Conservation (phyloP, 2,113 vertebrate species). For the Melanerpes formicivorus region DNA sequence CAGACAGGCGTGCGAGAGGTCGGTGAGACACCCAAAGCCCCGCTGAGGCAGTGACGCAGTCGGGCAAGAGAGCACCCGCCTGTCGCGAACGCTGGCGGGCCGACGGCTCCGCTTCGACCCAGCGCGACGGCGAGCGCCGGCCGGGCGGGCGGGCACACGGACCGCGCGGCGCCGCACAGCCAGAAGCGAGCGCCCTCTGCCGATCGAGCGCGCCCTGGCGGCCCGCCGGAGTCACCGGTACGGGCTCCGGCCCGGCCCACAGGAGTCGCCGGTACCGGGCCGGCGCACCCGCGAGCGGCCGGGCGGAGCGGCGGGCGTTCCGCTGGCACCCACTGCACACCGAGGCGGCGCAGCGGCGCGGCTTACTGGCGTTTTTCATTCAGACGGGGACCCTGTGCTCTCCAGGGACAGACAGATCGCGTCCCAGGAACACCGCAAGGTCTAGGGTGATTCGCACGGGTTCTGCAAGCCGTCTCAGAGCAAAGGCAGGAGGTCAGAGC, state of each 20-base stretch:
- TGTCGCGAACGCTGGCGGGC: accelerated
- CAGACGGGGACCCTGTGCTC: not conserved
- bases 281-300: not conserved
- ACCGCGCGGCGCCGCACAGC: not conserved
- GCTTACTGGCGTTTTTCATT: too few species aligned
- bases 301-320: not conserved
- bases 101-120: not conserved
- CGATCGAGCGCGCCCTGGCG: not conserved
- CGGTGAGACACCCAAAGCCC: accelerated
- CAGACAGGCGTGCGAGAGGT: not conserved
- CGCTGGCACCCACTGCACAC: not conserved
- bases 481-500: not conserved
- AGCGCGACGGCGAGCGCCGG: not conserved
- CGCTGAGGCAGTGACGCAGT: not conserved
- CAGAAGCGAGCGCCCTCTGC: slow-evolving; percentile 27
- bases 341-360: not conserved
- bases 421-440: too few species aligned
- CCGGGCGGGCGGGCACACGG: not conserved
- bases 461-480: not conserved
- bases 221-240: not conserved
- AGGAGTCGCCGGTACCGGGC: not conserved
- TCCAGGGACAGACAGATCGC: not conserved
- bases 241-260: not conserved
- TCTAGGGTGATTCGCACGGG: too few species aligned
- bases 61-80: not conserved